Conservation (phyloP, 2,888 invertebrate species). For the Polydesmus complanatus region DNA sequence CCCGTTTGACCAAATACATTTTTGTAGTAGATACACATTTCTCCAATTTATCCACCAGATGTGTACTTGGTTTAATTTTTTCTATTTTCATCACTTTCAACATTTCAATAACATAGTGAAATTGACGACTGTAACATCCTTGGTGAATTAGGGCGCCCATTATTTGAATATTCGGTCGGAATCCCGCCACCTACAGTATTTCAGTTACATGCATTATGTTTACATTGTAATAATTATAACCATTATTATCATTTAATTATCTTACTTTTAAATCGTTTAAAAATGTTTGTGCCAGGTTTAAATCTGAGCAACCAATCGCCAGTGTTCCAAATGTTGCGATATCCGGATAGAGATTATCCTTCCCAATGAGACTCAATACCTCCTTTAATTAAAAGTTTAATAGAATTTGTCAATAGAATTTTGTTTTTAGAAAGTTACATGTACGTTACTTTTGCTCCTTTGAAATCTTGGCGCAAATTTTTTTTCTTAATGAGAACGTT, state of each 20-base stretch:
- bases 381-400: slow-evolving; percentile 30
- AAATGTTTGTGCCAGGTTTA: slow-evolving; percentile 48
- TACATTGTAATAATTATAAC: too few relatives aligned
- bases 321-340: slow-evolving; percentile 75
- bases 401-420: slow-evolving; percentile 2
- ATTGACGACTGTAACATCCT: slow-evolving; percentile 45
- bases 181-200: slow-evolving; percentile 41
- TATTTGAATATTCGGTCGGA: slow-evolving; percentile 49
- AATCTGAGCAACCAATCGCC: slow-evolving; percentile 57
- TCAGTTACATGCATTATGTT: too few relatives aligned
- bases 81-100: slow-evolving; percentile 49
- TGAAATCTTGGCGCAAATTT: slow-evolving; percentile 51
- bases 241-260: not conserved
- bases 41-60: slow-evolving; percentile 48
- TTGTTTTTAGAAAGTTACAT: slow-evolving; percentile 1
- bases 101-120: slow-evolving; percentile 52
- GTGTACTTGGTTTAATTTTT: slow-evolving; percentile 46
- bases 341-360: slow-evolving; percentile 43
- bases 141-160: slow-evolving; percentile 55
- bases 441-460: slow-evolving; percentile 54
- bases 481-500: slow-evolving; percentile 74
- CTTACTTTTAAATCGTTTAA: slow-evolving; percentile 53
- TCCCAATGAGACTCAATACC: slow-evolving; percentile 36
- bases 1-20: slow-evolving; percentile 39
- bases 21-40: slow-evolving; percentile 45